Percentiles rank a stretch among this genome's conserved stretches.
These are phyloP conservation scores for Osmerus eperlanus DNA, from an alignment of 2,113 vertebrate species.

Conservation along the genomic window DNA sequence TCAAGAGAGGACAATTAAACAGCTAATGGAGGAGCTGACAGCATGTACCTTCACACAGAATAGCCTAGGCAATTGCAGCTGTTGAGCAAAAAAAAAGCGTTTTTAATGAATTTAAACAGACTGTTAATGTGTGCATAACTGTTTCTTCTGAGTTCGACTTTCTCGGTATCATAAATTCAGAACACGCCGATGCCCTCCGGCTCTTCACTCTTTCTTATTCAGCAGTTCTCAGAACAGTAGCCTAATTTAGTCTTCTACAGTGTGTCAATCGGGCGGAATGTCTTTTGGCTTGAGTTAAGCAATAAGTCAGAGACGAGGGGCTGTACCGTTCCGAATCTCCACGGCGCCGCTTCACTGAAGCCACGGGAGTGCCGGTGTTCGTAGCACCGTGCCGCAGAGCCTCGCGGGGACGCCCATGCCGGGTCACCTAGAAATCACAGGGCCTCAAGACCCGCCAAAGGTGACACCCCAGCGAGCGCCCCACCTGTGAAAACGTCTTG, in stretches of 20 bases:
- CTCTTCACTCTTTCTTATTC: constrained; percentile 27
- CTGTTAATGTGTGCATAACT: constrained; percentile 20
- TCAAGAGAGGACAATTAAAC: too few relatives aligned
- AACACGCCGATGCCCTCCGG: constrained; percentile 27
- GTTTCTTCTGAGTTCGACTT: constrained; percentile 12
- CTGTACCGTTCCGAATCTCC: not conserved
- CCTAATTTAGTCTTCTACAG: constrained; percentile 5
- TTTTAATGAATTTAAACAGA: not conserved
- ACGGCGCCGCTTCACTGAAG: constrained; percentile 23
- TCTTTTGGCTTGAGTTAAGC: constrained; percentile 26
- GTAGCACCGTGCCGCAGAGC: constrained; percentile 10
- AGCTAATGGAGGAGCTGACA: too few relatives aligned
- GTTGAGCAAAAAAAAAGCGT: not conserved
- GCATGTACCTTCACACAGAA: not conserved
- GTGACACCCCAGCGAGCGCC: constrained; percentile 30
- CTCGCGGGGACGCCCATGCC: constrained; percentile 13
- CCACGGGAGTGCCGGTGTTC: constrained; percentile 39
- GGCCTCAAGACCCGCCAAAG: constrained; percentile 35
- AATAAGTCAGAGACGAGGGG: constrained; percentile 1
- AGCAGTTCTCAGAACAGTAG: constrained; percentile 31
- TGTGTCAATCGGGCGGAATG: constrained; percentile 32
- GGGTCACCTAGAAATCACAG: constrained; percentile 41
- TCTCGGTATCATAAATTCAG: constrained; percentile 16
- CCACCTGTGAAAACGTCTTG: constrained; percentile 13
- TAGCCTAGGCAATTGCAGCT: not conserved